Conservation (phyloP, 2,888 invertebrate species). For the Meganola albula region DNA sequence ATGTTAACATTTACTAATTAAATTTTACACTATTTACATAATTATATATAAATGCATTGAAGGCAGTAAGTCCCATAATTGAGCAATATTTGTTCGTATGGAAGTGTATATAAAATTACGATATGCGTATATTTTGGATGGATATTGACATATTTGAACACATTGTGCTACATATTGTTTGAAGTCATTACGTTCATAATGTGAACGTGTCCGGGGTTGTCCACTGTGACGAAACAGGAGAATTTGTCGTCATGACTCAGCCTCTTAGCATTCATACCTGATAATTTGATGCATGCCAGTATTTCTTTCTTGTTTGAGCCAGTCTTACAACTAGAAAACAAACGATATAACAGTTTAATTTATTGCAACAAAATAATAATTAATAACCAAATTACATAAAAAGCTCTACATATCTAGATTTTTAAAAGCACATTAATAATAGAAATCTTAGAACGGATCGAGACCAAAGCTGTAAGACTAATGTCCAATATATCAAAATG, state of each 20-base stretch:
- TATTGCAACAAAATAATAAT: constrained; percentile 3
- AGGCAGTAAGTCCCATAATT: constrained; percentile 19
- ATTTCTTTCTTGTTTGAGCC: constrained; percentile 64
- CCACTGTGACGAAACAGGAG: constrained; percentile 79
- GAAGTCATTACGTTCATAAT: constrained; percentile 71
- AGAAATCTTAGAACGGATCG: no score
- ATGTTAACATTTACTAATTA: constrained; percentile 5
- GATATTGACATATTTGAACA: constrained; percentile 19
- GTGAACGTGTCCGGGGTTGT: constrained; percentile 78
- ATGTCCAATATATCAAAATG: no score
- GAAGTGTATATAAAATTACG: no score
- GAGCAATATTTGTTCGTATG: no score
- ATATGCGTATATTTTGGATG: constrained; percentile 3
- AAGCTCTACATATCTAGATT: no score
- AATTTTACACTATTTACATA: constrained; percentile 10
- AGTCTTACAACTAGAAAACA: constrained; percentile 53
- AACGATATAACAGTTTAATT: no score
- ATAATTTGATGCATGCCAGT: constrained; percentile 65
- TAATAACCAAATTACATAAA: no score
- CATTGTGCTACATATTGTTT: constrained; percentile 39
- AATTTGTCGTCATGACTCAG: constrained; percentile 68
- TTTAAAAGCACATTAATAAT: no score
- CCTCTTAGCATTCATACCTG: constrained; percentile 61
- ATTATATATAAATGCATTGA: constrained; percentile 27
- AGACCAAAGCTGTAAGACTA: no score